These are phyloP conservation scores for Cromileptes altivelis DNA, from an alignment of 2,113 vertebrate species.

Conservation along the genomic window DNA sequence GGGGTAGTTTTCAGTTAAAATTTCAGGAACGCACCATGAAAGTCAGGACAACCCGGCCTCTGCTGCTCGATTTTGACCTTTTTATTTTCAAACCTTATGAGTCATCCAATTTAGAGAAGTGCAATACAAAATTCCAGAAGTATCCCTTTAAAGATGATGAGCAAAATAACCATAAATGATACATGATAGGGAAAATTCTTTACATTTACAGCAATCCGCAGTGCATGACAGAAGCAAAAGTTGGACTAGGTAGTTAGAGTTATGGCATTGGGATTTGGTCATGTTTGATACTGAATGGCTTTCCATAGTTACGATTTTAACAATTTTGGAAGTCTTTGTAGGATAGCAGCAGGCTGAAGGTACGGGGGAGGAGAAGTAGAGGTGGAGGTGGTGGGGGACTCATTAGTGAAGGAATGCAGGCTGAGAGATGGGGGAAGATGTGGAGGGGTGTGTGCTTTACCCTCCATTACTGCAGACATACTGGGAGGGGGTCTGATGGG, in stretches of 20 bases:
- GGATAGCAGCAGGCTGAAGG: constrained; percentile 35
- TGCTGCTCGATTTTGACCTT: background rate
- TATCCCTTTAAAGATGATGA: background rate
- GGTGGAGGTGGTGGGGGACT: constrained; percentile 47
- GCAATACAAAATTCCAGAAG: background rate
- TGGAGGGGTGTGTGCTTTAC: constrained; percentile 21
- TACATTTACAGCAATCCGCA: background rate
- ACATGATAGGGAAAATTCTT: background rate
- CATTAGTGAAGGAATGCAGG: constrained; percentile 82
- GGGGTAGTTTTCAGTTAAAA: too few species aligned
- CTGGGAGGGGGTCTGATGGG: constrained; percentile 52
- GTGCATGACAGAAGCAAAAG: background rate
- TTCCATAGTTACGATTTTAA: background rate
- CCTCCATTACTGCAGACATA: constrained; percentile 43
- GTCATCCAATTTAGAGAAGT: background rate
- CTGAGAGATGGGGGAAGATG: constrained; percentile 53
- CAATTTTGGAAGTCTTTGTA: constrained; percentile 9
- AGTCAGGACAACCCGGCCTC: background rate
- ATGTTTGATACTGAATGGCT: background rate
- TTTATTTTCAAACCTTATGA: background rate
- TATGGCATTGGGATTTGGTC: background rate
- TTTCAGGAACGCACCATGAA: too few species aligned
- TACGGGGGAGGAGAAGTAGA: constrained; percentile 10
- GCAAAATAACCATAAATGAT: background rate
- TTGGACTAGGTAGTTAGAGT: background rate